Percentiles rank a stretch among this genome's conserved stretches.
These are phyloP conservation scores for Megalopta genalis DNA, from an alignment of 1,140 invertebrate genomes.

Conservation along the genomic window DNA sequence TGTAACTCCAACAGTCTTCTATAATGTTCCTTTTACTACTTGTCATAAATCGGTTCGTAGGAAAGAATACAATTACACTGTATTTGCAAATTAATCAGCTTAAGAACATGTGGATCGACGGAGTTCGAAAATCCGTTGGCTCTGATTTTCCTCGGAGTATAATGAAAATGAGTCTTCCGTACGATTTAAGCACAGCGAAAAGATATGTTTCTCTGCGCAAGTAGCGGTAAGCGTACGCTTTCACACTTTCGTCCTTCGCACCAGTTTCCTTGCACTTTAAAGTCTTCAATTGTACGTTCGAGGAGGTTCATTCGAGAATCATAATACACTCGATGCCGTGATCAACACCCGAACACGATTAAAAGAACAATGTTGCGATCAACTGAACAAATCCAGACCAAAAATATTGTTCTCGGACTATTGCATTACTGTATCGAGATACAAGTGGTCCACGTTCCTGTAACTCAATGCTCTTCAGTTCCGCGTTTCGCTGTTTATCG, in stretches of 20 bases:
- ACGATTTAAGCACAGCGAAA: background rate
- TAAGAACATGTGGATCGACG: slow-evolving; percentile 19
- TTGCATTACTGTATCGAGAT: slow-evolving; percentile 46
- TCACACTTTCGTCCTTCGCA: slow-evolving; percentile 50
- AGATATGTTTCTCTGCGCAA: slow-evolving; percentile 34
- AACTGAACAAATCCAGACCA: slow-evolving; percentile 10
- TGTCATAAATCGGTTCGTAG: slow-evolving; percentile 13
- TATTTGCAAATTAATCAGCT: slow-evolving; percentile 2
- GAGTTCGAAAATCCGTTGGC: background rate
- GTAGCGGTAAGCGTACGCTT: slow-evolving; percentile 44
- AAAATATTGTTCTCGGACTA: slow-evolving; percentile 49
- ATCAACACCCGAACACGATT: slow-evolving; percentile 10
- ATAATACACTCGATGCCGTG: background rate
- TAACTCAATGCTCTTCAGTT: slow-evolving; percentile 44
- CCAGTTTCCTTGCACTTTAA: slow-evolving; percentile 29
- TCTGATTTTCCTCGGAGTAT: background rate
- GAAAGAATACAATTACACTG: background rate
- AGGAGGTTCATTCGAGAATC: slow-evolving; percentile 8
- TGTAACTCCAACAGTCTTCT: slow-evolving; percentile 7
- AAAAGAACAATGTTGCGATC: slow-evolving; percentile 38
- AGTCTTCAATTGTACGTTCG: slow-evolving; percentile 15
- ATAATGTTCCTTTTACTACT: slow-evolving; percentile 14
- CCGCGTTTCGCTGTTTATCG: slow-evolving; percentile 62
- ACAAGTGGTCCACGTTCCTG: slow-evolving; percentile 61
- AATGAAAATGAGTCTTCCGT: background rate